A percentile compares a stretch with the other conserved stretches of the same genome.
Conservation (phyloP, 2,113 vertebrate species). For the Neolamprologus toae region DNA sequence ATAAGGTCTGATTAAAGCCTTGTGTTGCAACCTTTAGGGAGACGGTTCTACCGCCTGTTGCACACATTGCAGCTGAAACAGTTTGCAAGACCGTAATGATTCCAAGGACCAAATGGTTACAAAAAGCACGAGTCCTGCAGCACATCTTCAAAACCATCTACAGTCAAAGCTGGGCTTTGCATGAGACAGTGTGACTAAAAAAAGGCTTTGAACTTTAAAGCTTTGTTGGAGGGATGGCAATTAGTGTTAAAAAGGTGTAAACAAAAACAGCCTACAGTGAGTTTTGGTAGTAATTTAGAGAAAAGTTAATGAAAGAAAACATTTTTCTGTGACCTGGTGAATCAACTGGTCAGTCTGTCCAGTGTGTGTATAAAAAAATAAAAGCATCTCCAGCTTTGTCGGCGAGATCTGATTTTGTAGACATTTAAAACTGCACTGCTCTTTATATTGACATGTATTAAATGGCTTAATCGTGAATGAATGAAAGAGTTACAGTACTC, state of each 20-base stretch:
- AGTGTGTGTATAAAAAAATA: neutral
- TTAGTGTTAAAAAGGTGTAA: neutral
- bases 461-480: neutral
- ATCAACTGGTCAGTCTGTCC: neutral
- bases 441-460: neutral
- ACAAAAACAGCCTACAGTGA: neutral
- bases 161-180: neutral
- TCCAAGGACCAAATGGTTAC: neutral
- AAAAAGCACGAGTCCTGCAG: neutral
- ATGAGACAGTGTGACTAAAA: neutral
- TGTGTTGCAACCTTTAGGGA: neutral
- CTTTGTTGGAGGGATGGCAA: neutral
- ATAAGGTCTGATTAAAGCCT: neutral
- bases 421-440: neutral
- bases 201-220: neutral
- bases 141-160: slow-evolving; percentile 13
- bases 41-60: neutral
- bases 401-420: neutral
- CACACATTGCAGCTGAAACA: neutral
- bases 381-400: neutral
- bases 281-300: neutral
- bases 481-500: neutral
- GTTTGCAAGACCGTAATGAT: neutral
- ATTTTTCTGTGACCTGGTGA: neutral
- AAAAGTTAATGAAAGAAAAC: slow-evolving; percentile 6